Evolutionary conservation across 2,113 vertebrate genomes (phyloP), one percentile per base, ranked within the genome.

Genomic region (Cygnus buccinator): DNA sequence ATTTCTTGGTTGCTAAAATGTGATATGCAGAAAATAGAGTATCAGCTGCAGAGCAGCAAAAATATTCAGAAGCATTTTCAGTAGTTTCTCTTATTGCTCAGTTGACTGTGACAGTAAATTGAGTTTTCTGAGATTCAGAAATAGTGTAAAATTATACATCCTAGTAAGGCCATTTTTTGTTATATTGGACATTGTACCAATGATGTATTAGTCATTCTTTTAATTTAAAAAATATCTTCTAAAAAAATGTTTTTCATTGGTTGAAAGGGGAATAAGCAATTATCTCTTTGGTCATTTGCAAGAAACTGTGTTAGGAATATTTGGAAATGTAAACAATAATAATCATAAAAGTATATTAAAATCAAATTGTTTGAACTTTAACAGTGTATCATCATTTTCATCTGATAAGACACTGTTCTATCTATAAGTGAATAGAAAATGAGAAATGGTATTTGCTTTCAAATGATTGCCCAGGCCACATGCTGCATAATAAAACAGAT

Each of bases 361-460:
- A 91, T 80, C 10, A 84, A 84, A 37, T 35, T 59, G 37, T 68
- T 93, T 95, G 74, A 79, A 54, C 35, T 75, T 89, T 37, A 91
- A n/a, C 22, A 23, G 18, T 9, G 6, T 66, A 28, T 62, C 54
- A 48, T 90, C 39, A 66, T 77, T 88, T 90, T 70, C 48, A 86
- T 62, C 35, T 58, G 82, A 57, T 85, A 90, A 92, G 63, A 70
- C 23, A 35, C 28, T 29, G 10, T 66, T 77, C 63, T 83, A 7
- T 20, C 67, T 44, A 18, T 58, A 80, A 70, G 70, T 55, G 6
- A 86, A 90, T 29, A 52, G 68, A 83, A 94, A 93, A 79, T 1
- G 0, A 90, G 48, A 90, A 72, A 59, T 81, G 91, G 28, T 95
- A 62, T 90, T 95, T 94, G 63, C 82, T 90, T 80, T 92, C 59